Evolutionary conservation across 1,140 invertebrate species (phyloP).

Genomic region (Rhizoglyphus robini): DNA sequence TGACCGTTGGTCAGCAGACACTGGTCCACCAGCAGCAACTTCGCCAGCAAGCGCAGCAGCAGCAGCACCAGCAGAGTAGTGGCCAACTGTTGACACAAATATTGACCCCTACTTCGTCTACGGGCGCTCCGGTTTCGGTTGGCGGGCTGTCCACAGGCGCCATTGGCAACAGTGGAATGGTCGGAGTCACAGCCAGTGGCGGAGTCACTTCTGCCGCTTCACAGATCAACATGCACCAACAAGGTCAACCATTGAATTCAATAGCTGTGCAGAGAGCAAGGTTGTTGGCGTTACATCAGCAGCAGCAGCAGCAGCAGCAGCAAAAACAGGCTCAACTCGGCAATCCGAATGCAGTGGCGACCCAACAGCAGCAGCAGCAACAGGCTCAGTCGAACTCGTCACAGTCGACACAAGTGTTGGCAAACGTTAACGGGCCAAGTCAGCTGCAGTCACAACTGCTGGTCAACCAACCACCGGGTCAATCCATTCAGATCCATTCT

Average conservation of each 20-base stretch:
- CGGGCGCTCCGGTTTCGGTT: too few species aligned
- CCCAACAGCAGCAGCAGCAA: slow-evolving; percentile 20
- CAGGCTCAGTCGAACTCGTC: slow-evolving; percentile 10
- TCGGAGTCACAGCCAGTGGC: neutral
- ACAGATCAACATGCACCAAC: neutral
- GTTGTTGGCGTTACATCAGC: neutral
- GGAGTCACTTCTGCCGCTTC: neutral
- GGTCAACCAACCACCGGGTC: too few species aligned
- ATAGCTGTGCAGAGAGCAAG: neutral
- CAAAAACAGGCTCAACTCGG: neutral
- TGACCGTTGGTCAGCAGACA: slow-evolving; percentile 1
- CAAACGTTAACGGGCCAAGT: neutral
- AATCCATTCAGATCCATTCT: too few species aligned
- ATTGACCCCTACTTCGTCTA: neutral
- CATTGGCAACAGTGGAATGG: neutral
- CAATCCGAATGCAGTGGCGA: neutral
- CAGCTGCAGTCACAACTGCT: neutral
- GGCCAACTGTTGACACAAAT: neutral
- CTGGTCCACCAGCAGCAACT: neutral
- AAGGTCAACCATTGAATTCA: too few species aligned
- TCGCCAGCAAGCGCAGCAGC: neutral
- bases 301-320: neutral
- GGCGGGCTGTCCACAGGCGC: too few species aligned
- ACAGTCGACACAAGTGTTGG: neutral
- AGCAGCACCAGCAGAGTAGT: neutral